Percentiles rank a stretch among this genome's conserved stretches.
These are phyloP conservation scores for Microctenopoma steveboyesi DNA, from an alignment of 2,797 vertebrate genomes.

Conservation along the genomic window DNA sequence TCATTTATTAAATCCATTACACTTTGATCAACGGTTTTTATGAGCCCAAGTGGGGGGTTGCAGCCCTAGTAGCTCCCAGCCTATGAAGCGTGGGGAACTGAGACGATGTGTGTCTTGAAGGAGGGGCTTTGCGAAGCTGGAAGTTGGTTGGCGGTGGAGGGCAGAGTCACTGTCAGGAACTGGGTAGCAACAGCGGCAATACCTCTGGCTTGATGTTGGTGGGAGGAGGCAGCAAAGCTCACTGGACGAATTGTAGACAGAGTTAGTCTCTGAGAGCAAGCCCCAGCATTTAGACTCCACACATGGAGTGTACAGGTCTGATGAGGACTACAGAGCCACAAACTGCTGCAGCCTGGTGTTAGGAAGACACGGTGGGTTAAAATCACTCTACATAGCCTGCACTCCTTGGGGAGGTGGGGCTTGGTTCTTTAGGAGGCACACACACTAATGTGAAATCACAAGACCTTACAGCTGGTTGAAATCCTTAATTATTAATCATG, in stretches of 20 bases:
- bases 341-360: constrained; percentile 27
- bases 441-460: constrained; percentile 16
- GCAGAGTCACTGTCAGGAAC: constrained; percentile 80
- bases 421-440: constrained; percentile 14
- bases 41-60: not conserved
- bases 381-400: not conserved
- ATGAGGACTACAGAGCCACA: constrained; percentile 21
- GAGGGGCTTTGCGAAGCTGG: constrained; percentile 74
- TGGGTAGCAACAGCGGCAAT: constrained; percentile 85
- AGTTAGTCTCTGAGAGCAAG: constrained; percentile 31
- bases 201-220: constrained; percentile 68
- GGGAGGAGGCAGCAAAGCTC: constrained; percentile 78
- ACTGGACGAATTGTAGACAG: constrained; percentile 52
- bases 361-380: constrained; percentile 2
- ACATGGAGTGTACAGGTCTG: constrained; percentile 32
- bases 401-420: constrained; percentile 1
- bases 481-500: constrained; percentile 13
- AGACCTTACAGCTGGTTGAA: constrained; percentile 13
- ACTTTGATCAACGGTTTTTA: not conserved
- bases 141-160: constrained; percentile 79
- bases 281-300: constrained; percentile 37
- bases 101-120: constrained; percentile 59
- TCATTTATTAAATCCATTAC: not conserved
- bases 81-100: constrained; percentile 28
- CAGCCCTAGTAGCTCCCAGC: constrained; percentile 16